Evolutionary conservation across 2,797 vertebrate species (phyloP), one percentile per base, ranked within the genome.

Genomic region (Fistularia tabacaria): DNA sequence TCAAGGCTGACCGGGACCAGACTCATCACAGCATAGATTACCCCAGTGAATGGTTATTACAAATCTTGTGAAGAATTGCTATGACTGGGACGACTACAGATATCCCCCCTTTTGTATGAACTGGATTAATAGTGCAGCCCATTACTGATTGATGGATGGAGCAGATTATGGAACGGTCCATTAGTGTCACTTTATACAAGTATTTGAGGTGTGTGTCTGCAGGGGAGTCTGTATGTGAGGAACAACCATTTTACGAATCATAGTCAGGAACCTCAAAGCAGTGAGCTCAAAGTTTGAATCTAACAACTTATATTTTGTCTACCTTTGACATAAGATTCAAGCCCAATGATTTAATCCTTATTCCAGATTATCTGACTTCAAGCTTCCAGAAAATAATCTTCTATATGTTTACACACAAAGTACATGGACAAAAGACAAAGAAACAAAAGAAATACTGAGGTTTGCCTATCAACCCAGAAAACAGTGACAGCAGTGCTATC

Each of bases 121-220:
- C 57, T 44, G 67, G 70, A 85, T 79, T 81, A 82, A 87, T 87
- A 61, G 81, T 46, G 8, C 59, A 63, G 55, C 68, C 83, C 77
- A 87, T 87, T 87, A 85, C 81, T 76, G 83, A 84, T 80, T 77
- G 82, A 87, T 82, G 73, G 83, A 85, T 82, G 79, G 79, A 72
- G 75, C 50, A 80, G 82, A 84, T 87, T 83, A 86, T 56, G 60
- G 73, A 69, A 81, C 50, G 80, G 78, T 83, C 85, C 83, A 87
- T 87, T 88, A 85, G 79, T 76, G 85, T 80, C 86, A 85, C 81
- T 84, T 81, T 72, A 74, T 82, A 77, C 81, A 76, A 67, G 68
- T 59, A 55, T 54, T 64, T 0, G 58, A 68, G 63, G 51, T 37
- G 39, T 55, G 14, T 56, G 44, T 61, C 25, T 71, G 67, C n/a